Evolutionary conservation across 2,888 invertebrate genomes (phyloP).

Genomic region (Lochmaea crataegi): DNA sequence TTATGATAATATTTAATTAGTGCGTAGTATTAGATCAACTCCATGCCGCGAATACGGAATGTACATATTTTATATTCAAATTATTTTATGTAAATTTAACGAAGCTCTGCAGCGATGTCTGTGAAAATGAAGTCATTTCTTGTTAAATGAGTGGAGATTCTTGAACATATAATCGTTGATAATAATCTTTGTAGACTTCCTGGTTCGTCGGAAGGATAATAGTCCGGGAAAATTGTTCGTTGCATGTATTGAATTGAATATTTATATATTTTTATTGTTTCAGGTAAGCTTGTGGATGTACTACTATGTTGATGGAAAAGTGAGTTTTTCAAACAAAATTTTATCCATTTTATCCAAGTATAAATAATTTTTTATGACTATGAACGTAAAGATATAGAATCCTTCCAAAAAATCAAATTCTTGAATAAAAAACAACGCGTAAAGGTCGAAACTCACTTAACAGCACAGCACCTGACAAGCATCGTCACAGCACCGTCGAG

Average conservation of each 20-base stretch:
- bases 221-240: neutral
- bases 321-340: neutral
- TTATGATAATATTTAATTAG: neutral
- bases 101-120: neutral
- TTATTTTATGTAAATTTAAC: constrained; percentile 3
- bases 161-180: neutral
- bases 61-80: neutral
- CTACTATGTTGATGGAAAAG: neutral
- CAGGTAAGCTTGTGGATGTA: neutral
- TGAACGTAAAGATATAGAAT: no score
- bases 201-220: neutral
- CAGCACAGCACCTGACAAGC: no score
- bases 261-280: neutral
- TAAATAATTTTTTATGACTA: no score
- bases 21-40: no score
- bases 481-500: no score
- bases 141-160: neutral
- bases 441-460: no score
- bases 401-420: no score
- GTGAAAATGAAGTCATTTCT: neutral
- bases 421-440: no score
- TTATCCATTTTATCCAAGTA: no score
- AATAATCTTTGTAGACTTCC: neutral
- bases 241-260: neutral
- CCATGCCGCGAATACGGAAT: no score